Percentiles rank a stretch among this genome's conserved stretches.
These are phyloP conservation scores for Scopus umbretta DNA, from an alignment of 2,113 vertebrate species.

Conservation along the genomic window DNA sequence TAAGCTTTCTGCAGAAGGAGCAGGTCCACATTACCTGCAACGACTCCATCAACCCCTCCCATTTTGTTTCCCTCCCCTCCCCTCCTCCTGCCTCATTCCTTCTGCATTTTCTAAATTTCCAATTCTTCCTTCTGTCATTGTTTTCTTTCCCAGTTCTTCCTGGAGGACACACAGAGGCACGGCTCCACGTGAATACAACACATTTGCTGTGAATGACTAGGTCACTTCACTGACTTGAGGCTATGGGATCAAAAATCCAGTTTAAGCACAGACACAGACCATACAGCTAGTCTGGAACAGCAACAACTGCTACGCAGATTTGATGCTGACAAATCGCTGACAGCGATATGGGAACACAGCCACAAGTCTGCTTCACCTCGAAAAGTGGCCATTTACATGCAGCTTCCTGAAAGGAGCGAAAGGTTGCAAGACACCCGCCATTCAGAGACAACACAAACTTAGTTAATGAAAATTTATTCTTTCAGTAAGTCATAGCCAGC, in stretches of 20 bases:
- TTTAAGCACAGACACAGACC: not conserved
- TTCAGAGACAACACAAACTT: not conserved
- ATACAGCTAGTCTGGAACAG: not conserved
- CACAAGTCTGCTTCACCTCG: accelerated
- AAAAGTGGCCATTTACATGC: not conserved
- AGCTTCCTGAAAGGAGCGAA: not conserved
- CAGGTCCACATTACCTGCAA: not conserved
- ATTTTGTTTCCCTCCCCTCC: too few species aligned
- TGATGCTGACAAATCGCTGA: too few species aligned
- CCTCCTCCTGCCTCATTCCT: not conserved
- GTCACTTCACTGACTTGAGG: not conserved
- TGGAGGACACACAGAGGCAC: not conserved
- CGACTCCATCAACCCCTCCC: not conserved
- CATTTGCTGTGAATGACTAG: not conserved
- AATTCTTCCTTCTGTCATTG: not conserved
- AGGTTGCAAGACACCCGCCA: not conserved
- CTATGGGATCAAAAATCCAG: not conserved
- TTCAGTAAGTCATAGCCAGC: conserved; percentile 49
- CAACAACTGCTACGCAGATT: not conserved
- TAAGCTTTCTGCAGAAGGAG: not conserved
- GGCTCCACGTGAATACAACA: not conserved
- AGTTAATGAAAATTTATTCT: conserved; percentile 79
- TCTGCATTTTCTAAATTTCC: not conserved
- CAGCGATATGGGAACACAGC: accelerated
- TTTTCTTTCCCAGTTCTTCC: not conserved